Conservation (phyloP, 1,140 invertebrate species). For the Aphis craccivora region DNA sequence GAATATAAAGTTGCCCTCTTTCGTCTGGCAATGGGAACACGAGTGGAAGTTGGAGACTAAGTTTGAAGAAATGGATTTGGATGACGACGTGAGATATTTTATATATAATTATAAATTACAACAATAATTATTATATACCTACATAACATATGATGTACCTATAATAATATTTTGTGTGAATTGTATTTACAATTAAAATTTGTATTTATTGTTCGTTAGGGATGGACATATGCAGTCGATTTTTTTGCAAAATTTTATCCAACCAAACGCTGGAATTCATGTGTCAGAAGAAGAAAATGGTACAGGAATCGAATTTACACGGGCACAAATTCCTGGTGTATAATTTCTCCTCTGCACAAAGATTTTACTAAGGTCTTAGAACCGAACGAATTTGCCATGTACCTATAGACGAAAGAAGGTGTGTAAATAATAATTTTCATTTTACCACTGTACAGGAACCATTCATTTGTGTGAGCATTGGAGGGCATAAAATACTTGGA, state of each 20-base stretch:
- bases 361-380: slow-evolving; percentile 77
- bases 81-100: slow-evolving; percentile 77
- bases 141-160: background rate
- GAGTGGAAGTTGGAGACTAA: slow-evolving; percentile 90
- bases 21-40: slow-evolving; percentile 93
- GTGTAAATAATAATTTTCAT: slow-evolving; percentile 58
- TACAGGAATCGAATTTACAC: slow-evolving; percentile 84
- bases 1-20: slow-evolving; percentile 83
- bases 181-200: background rate
- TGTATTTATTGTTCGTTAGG: slow-evolving; percentile 64
- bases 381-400: background rate
- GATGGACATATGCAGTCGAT: slow-evolving; percentile 94
- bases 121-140: slow-evolving; percentile 11
- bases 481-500: slow-evolving; percentile 81
- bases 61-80: slow-evolving; percentile 83
- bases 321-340: slow-evolving; percentile 90
- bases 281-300: slow-evolving; percentile 89
- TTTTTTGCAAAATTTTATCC: slow-evolving; percentile 85
- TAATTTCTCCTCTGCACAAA: slow-evolving; percentile 85
- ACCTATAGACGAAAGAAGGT: background rate
- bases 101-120: slow-evolving; percentile 26
- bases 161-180: background rate
- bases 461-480: slow-evolving; percentile 84
- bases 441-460: slow-evolving; percentile 69
- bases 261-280: slow-evolving; percentile 88